Evolutionary conservation across 2,888 invertebrate species (phyloP), one percentile per base, ranked within the genome.

Genomic region (Andrena praecox): DNA sequence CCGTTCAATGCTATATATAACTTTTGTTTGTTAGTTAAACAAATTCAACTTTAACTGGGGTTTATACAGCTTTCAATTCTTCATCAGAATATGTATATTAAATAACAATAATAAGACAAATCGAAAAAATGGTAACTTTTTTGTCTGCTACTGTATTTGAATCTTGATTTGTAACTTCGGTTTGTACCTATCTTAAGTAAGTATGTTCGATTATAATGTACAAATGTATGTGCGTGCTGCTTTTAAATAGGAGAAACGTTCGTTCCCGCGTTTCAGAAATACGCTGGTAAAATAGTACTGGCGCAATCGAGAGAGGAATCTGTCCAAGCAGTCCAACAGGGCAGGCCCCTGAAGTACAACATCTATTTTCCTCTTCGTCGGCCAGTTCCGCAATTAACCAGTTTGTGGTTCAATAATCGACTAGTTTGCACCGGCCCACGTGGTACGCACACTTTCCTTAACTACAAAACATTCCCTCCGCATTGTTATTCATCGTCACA

Each of bases 251-350:
- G 2, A 4, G 5, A 6, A 2, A 24, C 27, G 42, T 35, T 33
- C 54, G n/a, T 10, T 56, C 52, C n/a, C 0, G 4, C 42, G 10
- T 87, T 86, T 72, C 42, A 93, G 93, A 89, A 88, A 80, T 93
- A 93, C 68, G 90, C 91, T 2, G 94, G 93, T 2, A 87, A 86
- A 73, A 74, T 94, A 63, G 90, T 93, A 78, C 79, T 94, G 64
- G 90, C 82, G 5, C 87, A 89, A 56, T 90, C 92, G 2, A 91
- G 82, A 71, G 81, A 89, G 3, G 85, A 91, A 16, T 90, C 93
- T 2, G 75, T 93, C 6, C 75, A 75, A 71, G 87, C 81, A 0
- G 82, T 94, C 27, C 73, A 84, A 0, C 72, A 87, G 77, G 91
- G 92, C 70, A 84, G 85, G 77, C 81, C 92, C 27, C 79, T 94